Percentiles rank a stretch among this genome's conserved stretches.
These are phyloP conservation scores for Brachyistius frenatus DNA, from an alignment of 2,113 vertebrate species.

Conservation along the genomic window DNA sequence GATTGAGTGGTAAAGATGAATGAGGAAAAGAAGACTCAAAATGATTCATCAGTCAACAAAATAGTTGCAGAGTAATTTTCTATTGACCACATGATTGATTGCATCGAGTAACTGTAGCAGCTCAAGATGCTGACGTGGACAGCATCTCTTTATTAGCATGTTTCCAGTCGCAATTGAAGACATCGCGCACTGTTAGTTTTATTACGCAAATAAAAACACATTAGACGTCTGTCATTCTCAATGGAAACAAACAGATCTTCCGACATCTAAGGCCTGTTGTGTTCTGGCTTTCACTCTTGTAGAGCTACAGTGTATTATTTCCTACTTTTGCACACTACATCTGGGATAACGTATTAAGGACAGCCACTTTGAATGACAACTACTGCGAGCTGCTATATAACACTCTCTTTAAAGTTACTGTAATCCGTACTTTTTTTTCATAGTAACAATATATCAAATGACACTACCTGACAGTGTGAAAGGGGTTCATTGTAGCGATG, in stretches of 20 bases:
- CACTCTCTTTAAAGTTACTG: neutral
- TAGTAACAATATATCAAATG: conserved; percentile 1
- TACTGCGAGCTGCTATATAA: neutral
- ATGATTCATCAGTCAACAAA: no score
- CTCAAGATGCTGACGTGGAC: neutral
- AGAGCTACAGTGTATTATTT: neutral
- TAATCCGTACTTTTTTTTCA: conserved; percentile 16
- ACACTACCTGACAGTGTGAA: no score
- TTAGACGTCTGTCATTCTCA: neutral
- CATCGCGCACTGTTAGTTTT: neutral
- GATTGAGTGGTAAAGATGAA: neutral
- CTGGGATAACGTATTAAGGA: neutral
- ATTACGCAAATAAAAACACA: neutral
- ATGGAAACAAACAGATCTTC: neutral
- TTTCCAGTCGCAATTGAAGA: neutral
- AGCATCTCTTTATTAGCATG: neutral
- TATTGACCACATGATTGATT: no score
- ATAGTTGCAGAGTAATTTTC: no score
- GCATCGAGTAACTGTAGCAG: no score
- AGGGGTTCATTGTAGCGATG: no score
- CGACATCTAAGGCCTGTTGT: neutral
- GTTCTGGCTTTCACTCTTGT: neutral
- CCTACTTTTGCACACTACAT: neutral
- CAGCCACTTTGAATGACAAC: neutral
- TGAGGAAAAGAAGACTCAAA: no score